Conservation (phyloP, 1,140 invertebrate species). For the Hypsibius dujardini region DNA sequence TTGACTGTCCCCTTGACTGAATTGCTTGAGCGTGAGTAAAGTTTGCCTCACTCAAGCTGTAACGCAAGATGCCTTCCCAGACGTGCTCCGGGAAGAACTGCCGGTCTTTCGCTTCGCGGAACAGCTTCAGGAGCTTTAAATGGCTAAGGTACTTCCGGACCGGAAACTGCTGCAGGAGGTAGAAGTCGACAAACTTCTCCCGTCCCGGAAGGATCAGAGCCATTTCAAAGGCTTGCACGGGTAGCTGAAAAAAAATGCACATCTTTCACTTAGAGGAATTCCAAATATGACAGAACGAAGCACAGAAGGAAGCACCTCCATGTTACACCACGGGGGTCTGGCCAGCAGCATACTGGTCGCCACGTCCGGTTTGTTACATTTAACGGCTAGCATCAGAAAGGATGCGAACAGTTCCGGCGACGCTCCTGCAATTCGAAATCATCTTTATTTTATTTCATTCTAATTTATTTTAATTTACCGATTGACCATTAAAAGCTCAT, state of each 20-base stretch:
- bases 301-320: neutral
- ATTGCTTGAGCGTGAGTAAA: neutral
- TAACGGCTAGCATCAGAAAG: neutral
- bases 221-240: neutral
- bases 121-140: conserved; percentile 10
- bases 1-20: neutral
- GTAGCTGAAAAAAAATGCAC: conserved; percentile 1
- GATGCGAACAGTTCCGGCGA: neutral
- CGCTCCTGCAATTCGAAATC: neutral
- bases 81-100: conserved; percentile 10
- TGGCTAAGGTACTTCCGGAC: neutral
- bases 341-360: neutral
- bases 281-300: no score
- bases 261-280: no score
- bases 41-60: neutral
- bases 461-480: no score
- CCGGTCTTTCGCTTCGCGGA: conserved; percentile 3
- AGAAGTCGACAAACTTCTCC: neutral
- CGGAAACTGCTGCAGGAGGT: neutral
- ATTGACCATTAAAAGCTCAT: no score
- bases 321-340: neutral
- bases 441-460: neutral
- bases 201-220: conserved; percentile 1
- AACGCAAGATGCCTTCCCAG: conserved; percentile 14
- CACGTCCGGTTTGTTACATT: neutral